Conservation (phyloP, 2,113 vertebrate genomes). For the Clarias gariepinus region DNA sequence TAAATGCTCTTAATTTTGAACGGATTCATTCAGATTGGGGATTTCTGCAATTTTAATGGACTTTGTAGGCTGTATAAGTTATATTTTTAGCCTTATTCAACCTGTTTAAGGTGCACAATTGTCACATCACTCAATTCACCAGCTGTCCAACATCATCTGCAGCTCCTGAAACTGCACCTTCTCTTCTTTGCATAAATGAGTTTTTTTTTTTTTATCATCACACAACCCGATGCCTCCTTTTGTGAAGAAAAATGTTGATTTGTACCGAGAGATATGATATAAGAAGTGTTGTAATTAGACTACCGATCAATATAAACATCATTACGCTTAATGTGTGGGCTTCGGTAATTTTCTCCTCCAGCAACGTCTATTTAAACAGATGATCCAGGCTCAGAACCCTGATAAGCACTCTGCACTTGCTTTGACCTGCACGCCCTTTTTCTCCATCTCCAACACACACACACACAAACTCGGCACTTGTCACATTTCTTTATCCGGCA, state of each 20-base stretch:
- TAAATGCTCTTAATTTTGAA: too few species aligned
- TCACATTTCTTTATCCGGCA: slow-evolving; percentile 45
- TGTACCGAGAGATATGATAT: not conserved
- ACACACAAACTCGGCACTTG: slow-evolving; percentile 22
- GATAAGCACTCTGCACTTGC: slow-evolving; percentile 39
- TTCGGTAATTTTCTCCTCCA: slow-evolving; percentile 15
- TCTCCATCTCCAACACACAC: not conserved
- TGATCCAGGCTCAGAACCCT: slow-evolving; percentile 40
- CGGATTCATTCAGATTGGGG: too few species aligned
- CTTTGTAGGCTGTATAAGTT: too few species aligned
- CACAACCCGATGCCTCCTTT: not conserved
- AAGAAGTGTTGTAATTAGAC: not conserved
- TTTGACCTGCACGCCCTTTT: not conserved
- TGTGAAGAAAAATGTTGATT: not conserved
- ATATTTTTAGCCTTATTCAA: too few species aligned
- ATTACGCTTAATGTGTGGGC: slow-evolving; percentile 19
- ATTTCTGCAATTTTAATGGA: too few species aligned
- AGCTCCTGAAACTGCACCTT: too few species aligned
- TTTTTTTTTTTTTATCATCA: not conserved
- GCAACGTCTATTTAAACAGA: slow-evolving; percentile 33
- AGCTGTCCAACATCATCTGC: too few species aligned
- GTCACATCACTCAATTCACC: too few species aligned
- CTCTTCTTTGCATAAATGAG: too few species aligned
- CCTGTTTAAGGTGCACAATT: too few species aligned
- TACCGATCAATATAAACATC: not conserved